Percentiles rank a stretch among this genome's conserved stretches.
Conservation (phyloP, 2,113 vertebrate genomes). For the Colius striatus region DNA sequence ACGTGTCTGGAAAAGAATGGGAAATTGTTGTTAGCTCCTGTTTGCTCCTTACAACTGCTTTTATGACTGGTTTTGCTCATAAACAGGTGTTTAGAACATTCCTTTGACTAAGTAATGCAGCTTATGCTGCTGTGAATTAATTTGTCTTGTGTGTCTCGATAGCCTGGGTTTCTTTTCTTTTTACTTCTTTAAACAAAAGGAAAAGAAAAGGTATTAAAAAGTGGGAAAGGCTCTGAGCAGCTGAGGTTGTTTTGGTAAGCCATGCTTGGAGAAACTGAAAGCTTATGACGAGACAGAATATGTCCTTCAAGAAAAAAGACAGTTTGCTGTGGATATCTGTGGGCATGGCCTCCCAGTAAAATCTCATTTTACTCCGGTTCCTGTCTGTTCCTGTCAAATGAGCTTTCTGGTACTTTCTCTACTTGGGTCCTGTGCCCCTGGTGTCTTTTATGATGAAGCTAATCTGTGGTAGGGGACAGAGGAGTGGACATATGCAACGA, state of each 20-base stretch:
- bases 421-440: neutral
- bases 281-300: neutral
- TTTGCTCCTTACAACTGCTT: constrained; percentile 79
- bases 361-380: neutral
- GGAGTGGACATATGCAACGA: neutral
- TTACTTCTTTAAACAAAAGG: constrained; percentile 13
- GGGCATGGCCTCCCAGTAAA: neutral
- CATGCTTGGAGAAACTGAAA: neutral
- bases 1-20: constrained; percentile 72
- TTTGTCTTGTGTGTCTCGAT: constrained; percentile 53
- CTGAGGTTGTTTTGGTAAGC: constrained; percentile 17
- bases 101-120: constrained; percentile 63
- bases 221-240: neutral
- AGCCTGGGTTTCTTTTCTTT: constrained; percentile 39
- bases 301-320: neutral
- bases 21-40: constrained; percentile 69
- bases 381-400: neutral
- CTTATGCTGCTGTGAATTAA: constrained; percentile 47
- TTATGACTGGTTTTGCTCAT: constrained; percentile 83
- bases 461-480: neutral
- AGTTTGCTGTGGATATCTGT: neutral
- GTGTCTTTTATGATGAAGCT: neutral
- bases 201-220: neutral
- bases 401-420: neutral
- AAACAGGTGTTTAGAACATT: constrained; percentile 81